phyloP scores from a whole-genome alignment of 2,797 vertebrate species.

The Chloroceryle inda region DNA sequence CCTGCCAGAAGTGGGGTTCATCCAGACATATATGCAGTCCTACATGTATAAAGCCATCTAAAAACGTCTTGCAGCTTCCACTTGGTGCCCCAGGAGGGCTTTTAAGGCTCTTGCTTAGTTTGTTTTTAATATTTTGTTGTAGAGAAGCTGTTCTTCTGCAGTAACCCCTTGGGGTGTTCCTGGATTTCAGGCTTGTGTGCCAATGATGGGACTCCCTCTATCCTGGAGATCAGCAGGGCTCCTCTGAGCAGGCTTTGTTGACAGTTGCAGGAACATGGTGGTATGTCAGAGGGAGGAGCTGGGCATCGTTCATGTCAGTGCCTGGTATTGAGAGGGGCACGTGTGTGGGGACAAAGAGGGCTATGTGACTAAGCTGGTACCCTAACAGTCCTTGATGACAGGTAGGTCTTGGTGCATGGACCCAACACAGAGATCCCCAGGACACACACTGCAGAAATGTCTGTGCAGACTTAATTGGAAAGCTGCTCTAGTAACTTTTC shows the following conservation, averaged over 20 bases:
- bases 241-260: not conserved
- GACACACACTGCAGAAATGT: not conserved
- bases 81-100: not conserved
- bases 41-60: not conserved
- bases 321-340: not conserved
- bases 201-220: not conserved
- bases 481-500: conserved; percentile 2
- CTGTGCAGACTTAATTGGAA: not conserved
- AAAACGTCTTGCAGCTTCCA: not conserved
- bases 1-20: not conserved
- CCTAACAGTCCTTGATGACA: not conserved
- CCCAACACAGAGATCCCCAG: not conserved
- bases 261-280: not conserved
- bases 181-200: not conserved
- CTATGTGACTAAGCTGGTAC: not conserved
- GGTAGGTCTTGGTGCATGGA: not conserved
- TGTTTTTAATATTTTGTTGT: not conserved
- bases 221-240: not conserved
- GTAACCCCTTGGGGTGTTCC: not conserved
- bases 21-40: rapidly evolving
- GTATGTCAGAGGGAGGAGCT: not conserved
- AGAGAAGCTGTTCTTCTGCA: not conserved
- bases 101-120: not conserved
- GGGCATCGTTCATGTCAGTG: not conserved
- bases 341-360: rapidly evolving